These are phyloP conservation scores for Oceanites oceanicus DNA, from an alignment of 2,113 vertebrate species.

Conservation along the genomic window DNA sequence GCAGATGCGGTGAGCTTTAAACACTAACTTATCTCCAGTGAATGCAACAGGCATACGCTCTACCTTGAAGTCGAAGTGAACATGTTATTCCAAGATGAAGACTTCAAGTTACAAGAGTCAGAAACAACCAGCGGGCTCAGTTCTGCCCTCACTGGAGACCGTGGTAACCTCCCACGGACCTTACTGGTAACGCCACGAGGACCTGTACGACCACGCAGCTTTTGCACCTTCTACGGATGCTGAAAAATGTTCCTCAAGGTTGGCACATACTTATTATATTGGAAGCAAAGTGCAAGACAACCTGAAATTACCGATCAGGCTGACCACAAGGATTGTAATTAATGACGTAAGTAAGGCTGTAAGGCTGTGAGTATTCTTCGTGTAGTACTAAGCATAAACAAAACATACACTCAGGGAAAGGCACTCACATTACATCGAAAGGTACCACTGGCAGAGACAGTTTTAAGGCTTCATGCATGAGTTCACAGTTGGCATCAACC, in stretches of 20 bases:
- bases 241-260: not conserved
- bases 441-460: not conserved
- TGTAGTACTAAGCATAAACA: not conserved
- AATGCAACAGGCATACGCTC: not conserved
- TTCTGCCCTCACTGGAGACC: not conserved
- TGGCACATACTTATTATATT: not conserved
- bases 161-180: not conserved
- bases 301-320: not conserved
- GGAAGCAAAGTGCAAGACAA: not conserved
- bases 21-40: not conserved
- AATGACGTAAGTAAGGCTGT: accelerated
- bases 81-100: not conserved
- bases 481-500: not conserved
- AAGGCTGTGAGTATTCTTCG: not conserved
- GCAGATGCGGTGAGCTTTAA: not conserved
- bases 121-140: not conserved
- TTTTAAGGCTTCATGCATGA: not conserved
- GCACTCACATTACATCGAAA: accelerated
- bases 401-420: no score
- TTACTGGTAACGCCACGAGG: accelerated
- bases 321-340: not conserved
- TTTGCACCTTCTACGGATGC: accelerated
- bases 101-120: not conserved
- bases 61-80: not conserved
- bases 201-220: not conserved